Conservation (phyloP, 1,140 invertebrate genomes). For the Chrysomallon squamiferum region DNA sequence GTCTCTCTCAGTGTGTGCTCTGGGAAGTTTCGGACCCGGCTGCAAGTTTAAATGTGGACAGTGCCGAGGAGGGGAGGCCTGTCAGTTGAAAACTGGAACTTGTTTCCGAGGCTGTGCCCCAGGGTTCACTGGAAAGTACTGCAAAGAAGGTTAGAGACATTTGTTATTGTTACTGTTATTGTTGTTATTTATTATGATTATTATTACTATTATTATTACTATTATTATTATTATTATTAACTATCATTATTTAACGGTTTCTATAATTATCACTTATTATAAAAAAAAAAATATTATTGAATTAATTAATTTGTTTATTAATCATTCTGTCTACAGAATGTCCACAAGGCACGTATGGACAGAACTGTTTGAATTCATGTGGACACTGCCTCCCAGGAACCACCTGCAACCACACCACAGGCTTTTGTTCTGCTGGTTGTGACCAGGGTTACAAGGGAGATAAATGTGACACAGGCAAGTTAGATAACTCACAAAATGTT, state of each 20-base stretch:
- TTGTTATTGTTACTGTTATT: not conserved
- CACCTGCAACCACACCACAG: conserved; percentile 28
- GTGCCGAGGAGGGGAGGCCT: conserved; percentile 12
- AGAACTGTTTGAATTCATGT: conserved; percentile 23
- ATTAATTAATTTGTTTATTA: too few relatives aligned
- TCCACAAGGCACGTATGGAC: conserved; percentile 20
- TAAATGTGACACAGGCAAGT: conserved; percentile 19
- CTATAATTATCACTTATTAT: too few relatives aligned
- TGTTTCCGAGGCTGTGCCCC: conserved; percentile 21
- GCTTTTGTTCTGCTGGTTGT: conserved; percentile 27
- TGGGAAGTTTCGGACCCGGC: conserved; percentile 10
- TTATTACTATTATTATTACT: too few relatives aligned
- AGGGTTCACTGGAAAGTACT: conserved; percentile 16
- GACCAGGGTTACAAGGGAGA: conserved; percentile 18
- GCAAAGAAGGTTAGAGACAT: conserved; percentile 17
- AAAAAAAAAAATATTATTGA: too few relatives aligned
- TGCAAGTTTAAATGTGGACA: conserved; percentile 24
- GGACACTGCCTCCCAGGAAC: conserved; percentile 22
- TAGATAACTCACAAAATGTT: too few relatives aligned
- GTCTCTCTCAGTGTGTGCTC: not conserved
- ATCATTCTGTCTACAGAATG: conserved; percentile 26
- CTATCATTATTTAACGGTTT: too few relatives aligned
- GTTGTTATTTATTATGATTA: too few relatives aligned
- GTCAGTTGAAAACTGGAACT: conserved; percentile 19
- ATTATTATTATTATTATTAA: too few relatives aligned